phyloP scores from a whole-genome alignment of 1,140 invertebrate species.

The Belonocnema kinseyi region DNA sequence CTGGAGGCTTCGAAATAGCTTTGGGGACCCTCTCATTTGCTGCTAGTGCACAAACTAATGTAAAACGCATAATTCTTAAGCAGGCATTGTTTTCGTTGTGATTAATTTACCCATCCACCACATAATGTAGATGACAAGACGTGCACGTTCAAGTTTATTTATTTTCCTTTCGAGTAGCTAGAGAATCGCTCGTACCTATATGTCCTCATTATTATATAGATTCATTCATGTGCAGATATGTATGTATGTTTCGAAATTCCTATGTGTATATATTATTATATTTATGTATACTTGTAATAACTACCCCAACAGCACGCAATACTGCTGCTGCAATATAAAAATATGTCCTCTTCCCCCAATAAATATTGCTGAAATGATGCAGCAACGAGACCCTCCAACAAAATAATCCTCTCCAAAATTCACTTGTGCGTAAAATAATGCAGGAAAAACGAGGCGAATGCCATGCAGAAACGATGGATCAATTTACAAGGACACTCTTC shows the following conservation, averaged over 20 bases:
- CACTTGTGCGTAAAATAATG: too few relatives aligned
- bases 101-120: slow-evolving; percentile 18
- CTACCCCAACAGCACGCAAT: too few relatives aligned
- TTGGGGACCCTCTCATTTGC: slow-evolving; percentile 36
- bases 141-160: slow-evolving; percentile 44
- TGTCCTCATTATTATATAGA: not conserved
- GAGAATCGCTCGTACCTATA: not conserved
- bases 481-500: too few relatives aligned
- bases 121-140: slow-evolving; percentile 16
- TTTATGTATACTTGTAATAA: not conserved
- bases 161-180: slow-evolving; percentile 35
- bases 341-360: too few relatives aligned
- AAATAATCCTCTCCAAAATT: too few relatives aligned
- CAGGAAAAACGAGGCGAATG: too few relatives aligned
- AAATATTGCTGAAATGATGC: too few relatives aligned
- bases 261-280: slow-evolving; percentile 29
- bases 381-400: too few relatives aligned
- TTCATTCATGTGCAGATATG: slow-evolving; percentile 4
- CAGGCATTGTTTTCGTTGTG: slow-evolving; percentile 32
- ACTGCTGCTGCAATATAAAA: too few relatives aligned
- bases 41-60: slow-evolving; percentile 61
- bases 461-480: too few relatives aligned
- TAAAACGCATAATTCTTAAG: slow-evolving; percentile 46
- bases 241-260: not conserved
- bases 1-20: slow-evolving; percentile 4